Conservation (phyloP, 2,113 vertebrate species). For the Oreocharis arfaki region DNA sequence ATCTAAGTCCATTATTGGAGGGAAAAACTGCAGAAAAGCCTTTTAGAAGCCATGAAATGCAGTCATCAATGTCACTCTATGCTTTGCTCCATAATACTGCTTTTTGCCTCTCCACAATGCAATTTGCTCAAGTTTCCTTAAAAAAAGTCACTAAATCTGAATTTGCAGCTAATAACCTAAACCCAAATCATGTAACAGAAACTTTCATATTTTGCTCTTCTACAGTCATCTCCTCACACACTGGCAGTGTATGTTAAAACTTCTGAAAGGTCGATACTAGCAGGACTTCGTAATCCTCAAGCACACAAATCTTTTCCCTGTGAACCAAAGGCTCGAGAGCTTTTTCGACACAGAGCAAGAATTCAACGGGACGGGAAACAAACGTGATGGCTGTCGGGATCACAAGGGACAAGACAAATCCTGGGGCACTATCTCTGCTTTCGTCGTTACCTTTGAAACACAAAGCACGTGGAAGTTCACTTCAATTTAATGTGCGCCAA, state of each 20-base stretch:
- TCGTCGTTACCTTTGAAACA: background rate
- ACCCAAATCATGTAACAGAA: background rate
- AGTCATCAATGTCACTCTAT: background rate
- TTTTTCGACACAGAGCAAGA: background rate
- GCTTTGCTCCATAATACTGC: background rate
- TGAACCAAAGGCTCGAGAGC: background rate
- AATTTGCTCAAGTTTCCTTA: background rate
- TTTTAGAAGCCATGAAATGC: background rate
- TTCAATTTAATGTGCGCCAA: fast-evolving
- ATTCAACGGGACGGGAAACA: fast-evolving
- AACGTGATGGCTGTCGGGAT: background rate
- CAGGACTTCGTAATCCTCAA: background rate
- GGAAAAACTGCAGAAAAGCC: background rate
- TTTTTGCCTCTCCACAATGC: background rate
- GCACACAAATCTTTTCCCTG: background rate
- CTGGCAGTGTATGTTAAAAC: fast-evolving
- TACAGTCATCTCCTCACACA: background rate
- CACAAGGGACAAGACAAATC: background rate
- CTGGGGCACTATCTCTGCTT: background rate
- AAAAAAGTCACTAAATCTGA: background rate
- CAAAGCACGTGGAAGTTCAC: background rate
- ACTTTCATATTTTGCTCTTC: background rate
- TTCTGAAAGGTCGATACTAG: background rate
- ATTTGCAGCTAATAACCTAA: background rate
- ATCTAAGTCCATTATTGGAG: background rate